phyloP scores from a whole-genome alignment of 2,888 invertebrate species.

The Sisyra terminalis region DNA sequence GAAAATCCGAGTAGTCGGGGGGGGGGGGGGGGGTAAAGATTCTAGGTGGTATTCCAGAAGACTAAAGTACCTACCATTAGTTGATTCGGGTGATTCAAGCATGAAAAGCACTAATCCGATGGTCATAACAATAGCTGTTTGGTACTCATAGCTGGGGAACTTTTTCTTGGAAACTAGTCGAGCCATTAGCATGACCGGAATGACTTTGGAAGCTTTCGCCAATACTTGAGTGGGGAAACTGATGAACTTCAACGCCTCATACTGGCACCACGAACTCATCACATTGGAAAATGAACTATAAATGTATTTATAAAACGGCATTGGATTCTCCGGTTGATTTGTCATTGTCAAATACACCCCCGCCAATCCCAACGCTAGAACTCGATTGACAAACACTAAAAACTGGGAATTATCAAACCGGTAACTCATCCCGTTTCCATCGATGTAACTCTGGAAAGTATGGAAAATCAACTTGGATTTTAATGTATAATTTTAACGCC shows the following conservation, averaged over 20 bases:
- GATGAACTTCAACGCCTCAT: conserved; percentile 96
- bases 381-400: conserved; percentile 87
- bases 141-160: conserved; percentile 83
- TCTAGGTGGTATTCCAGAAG: no score
- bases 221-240: conserved; percentile 94
- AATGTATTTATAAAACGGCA: conserved; percentile 87
- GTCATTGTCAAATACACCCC: conserved; percentile 40
- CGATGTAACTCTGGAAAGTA: conserved; percentile 13
- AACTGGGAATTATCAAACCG: conserved; percentile 91
- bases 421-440: conserved; percentile 41
- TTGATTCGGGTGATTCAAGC: conserved; percentile 53
- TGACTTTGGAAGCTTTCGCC: conserved; percentile 96
- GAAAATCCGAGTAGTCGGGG: no score
- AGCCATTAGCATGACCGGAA: conserved; percentile 98
- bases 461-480: no score
- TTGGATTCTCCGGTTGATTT: conserved; percentile 52
- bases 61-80: no score
- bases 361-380: conserved; percentile 66
- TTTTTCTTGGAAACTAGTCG: conserved; percentile 72
- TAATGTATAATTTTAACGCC: no score
- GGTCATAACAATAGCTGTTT: conserved; percentile 78
- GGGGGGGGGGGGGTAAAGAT: no score
- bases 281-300: conserved; percentile 95
- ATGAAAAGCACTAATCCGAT: conserved; percentile 88
- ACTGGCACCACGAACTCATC: conserved; percentile 98